Base-by-base conservation (phyloP, 2,888 invertebrate species). In the Agonopterix alstromeriana region DNA sequence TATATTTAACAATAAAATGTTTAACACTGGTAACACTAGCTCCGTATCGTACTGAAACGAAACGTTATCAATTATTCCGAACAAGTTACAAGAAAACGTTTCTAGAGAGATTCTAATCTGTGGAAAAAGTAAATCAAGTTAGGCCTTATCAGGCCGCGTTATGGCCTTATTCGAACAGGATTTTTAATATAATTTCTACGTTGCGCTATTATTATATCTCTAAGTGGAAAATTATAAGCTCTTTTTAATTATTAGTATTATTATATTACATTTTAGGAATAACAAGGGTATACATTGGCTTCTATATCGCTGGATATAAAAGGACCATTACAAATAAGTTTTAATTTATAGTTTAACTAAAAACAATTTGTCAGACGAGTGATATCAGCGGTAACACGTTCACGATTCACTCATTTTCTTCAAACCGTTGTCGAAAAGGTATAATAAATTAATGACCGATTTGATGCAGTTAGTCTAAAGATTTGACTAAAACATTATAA, bases 11-110 rank as follows among this genome's bases (percentile, higher is more conserved):
- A 60, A 51, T 43, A 47, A 49, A 48, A 47, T 51, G 54, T 63
- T 56, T 54, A 66, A 65, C 65, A 67, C 61, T 67, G 71, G 70
- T 70, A 70, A 70, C 71, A 67, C 60, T 62, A 58, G 49, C 57
- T 55, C 58, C 60, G 57, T 45, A 54, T 60, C 60, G 62, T 68
- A 70, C 61, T 60, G 27, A 27, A 27, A 27, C 27, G 27, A 27
- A 27, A 27, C 27, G 53, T 58, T 56, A 56, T 54, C 55, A 53
- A 49, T 43, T 47, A 49, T 48, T 46, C n/a, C 10, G 48, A 49
- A 46, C 44, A 43, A 50, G 47, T 27, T 42, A 12, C 49, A 43
- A 27, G 35, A 9, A 12, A 12, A 12, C 1, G 7, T 36, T 36
- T 12, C 2, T n/a, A 11, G 3, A 10, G 44, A 44, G 44, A 44